phyloP scores from a whole-genome alignment of 2,797 vertebrate genomes.

The Lacerta viridis region DNA sequence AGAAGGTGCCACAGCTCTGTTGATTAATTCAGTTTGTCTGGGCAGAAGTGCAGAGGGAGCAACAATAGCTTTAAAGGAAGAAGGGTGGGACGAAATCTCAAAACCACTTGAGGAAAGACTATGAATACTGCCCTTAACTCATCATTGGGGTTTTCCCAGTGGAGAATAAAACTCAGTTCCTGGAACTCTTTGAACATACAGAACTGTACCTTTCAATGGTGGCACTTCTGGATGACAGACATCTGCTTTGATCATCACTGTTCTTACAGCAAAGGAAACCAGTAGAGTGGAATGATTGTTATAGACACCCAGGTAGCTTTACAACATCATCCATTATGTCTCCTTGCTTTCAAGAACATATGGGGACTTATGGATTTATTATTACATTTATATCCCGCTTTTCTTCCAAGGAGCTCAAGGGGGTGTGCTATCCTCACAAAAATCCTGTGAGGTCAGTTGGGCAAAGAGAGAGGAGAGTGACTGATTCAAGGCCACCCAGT shows the following conservation, averaged over 20 bases:
- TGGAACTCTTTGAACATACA: background rate
- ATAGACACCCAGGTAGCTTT: background rate
- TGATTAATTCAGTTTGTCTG: background rate
- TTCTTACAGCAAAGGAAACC: background rate
- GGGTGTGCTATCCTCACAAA: too few species aligned
- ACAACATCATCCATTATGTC: background rate
- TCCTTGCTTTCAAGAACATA: too few species aligned
- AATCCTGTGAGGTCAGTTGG: too few species aligned
- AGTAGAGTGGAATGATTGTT: background rate
- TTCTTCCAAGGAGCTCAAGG: too few species aligned
- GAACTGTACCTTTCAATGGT: background rate
- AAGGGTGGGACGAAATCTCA: background rate
- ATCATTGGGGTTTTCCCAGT: background rate
- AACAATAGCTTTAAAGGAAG: background rate
- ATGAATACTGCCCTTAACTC: background rate
- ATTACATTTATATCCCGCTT: too few species aligned
- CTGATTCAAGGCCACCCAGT: too few species aligned
- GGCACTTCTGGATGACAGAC: background rate
- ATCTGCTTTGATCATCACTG: background rate
- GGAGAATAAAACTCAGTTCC: background rate
- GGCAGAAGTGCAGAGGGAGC: background rate
- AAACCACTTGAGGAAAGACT: background rate
- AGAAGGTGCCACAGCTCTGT: background rate
- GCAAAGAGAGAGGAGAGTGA: too few species aligned
- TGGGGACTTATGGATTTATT: too few species aligned